Conservation (phyloP, 1,140 invertebrate genomes). For the Zaprionus taronus region DNA sequence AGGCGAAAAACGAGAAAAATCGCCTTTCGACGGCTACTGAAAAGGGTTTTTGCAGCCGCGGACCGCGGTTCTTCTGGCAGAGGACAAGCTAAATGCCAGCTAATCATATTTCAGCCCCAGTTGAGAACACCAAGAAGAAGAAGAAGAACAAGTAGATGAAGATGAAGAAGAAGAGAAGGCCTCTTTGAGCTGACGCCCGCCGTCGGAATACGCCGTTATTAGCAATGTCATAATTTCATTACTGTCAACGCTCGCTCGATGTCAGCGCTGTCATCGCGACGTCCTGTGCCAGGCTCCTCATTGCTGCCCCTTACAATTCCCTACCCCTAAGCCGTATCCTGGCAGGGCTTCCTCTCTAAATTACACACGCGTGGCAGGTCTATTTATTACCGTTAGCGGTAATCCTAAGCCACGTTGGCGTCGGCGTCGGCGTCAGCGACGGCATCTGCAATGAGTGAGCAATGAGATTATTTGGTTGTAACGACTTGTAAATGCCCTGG, state of each 20-base stretch:
- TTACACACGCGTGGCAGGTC: conserved; percentile 82
- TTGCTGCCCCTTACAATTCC: too few relatives aligned
- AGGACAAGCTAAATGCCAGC: conserved; percentile 64
- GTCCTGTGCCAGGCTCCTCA: conserved; percentile 5
- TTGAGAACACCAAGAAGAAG: neutral
- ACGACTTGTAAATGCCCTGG: conserved; percentile 41
- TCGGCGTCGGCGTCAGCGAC: conserved; percentile 18
- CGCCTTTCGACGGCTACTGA: conserved; percentile 24
- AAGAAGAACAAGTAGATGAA: conserved; percentile 7
- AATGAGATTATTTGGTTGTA: neutral
- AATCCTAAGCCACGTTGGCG: conserved; percentile 70
- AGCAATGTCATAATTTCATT: conserved; percentile 83
- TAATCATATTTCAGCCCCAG: conserved; percentile 72
- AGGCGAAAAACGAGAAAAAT: conserved; percentile 38
- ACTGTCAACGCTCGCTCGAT: conserved; percentile 71
- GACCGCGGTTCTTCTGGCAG: conserved; percentile 13
- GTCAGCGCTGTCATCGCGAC: conserved; percentile 34
- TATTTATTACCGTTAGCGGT: conserved; percentile 82
- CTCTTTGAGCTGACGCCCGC: conserved; percentile 49
- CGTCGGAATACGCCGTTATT: conserved; percentile 66
- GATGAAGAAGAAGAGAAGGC: conserved; percentile 47
- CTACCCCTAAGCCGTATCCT: neutral
- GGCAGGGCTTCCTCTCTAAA: conserved; percentile 57
- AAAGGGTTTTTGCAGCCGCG: conserved; percentile 60
- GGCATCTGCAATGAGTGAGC: conserved; percentile 37